A percentile compares a stretch with the other conserved stretches of the same genome.
phyloP scores from a whole-genome alignment of 2,797 vertebrate genomes.

The Morus bassanus region DNA sequence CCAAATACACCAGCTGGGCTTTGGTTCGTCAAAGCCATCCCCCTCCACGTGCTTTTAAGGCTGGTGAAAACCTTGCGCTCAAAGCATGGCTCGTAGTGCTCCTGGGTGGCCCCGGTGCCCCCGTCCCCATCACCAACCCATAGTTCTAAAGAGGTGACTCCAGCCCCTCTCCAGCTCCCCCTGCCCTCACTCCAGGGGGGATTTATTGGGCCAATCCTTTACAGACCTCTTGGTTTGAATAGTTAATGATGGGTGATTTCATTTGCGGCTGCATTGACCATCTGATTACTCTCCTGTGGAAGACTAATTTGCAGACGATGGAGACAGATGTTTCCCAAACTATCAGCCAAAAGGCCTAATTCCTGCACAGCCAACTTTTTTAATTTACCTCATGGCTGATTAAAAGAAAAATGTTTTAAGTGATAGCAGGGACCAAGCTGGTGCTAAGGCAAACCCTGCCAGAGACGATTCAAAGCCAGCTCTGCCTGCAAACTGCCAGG shows the following conservation, averaged over 20 bases:
- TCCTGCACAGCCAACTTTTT: slow-evolving; percentile 54
- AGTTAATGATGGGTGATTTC: slow-evolving; percentile 51
- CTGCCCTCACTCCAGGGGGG: not conserved
- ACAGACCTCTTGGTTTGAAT: slow-evolving; percentile 18
- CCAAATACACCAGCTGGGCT: not conserved
- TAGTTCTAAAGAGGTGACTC: not conserved
- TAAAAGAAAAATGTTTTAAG: not conserved
- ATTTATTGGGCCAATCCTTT: not conserved
- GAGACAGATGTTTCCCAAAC: slow-evolving; percentile 67
- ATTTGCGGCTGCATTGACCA: slow-evolving; percentile 53
- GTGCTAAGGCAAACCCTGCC: not conserved
- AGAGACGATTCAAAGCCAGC: fast-evolving
- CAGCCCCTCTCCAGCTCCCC: not conserved
- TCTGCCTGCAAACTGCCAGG: not conserved
- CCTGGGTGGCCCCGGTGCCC: fast-evolving
- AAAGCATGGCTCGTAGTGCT: fast-evolving
- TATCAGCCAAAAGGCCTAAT: slow-evolving; percentile 58
- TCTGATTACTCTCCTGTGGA: slow-evolving; percentile 67
- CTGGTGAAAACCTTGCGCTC: not conserved
- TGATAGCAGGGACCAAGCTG: not conserved
- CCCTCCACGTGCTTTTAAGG: fast-evolving
- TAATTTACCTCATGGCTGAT: slow-evolving; percentile 10
- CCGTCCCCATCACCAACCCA: not conserved
- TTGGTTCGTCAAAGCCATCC: fast-evolving
- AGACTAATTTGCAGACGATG: slow-evolving; percentile 59